Conservation (phyloP, 2,888 invertebrate genomes). For the Torymus texanus region DNA sequence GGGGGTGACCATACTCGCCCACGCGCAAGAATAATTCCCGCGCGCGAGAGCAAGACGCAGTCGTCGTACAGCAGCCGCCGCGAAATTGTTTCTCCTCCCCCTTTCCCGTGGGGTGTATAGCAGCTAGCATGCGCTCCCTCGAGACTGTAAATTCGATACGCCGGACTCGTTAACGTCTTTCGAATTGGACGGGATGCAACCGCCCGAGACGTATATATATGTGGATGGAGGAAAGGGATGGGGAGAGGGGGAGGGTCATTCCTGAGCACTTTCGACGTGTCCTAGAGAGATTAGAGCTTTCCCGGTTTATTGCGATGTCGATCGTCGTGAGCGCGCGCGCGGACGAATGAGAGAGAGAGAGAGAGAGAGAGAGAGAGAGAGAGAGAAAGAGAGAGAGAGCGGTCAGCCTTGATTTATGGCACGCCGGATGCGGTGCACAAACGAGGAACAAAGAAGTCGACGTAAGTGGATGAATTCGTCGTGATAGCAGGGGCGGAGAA, state of each 20-base stretch:
- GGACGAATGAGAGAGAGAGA: too few species aligned
- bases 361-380: too few species aligned
- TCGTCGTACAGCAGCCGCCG: background rate
- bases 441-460: constrained; percentile 11
- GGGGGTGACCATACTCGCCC: constrained; percentile 17
- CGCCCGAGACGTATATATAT: too few species aligned
- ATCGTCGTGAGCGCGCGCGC: background rate
- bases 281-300: constrained; percentile 25
- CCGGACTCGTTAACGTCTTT: constrained; percentile 38
- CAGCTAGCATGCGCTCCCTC: background rate
- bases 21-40: constrained; percentile 13
- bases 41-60: background rate
- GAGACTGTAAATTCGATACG: constrained; percentile 35
- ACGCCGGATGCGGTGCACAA: constrained; percentile 3
- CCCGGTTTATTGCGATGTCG: constrained; percentile 32
- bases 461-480: constrained; percentile 3
- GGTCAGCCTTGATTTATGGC: constrained; percentile 33
- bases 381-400: background rate
- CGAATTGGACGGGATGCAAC: constrained; percentile 8
- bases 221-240: too few species aligned
- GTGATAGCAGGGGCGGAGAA: background rate
- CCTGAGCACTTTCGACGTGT: constrained; percentile 29
- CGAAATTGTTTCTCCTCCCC: constrained; percentile 41
- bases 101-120: too few species aligned
- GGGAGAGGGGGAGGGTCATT: constrained; percentile 8